A percentile compares a stretch with the other conserved stretches of the same genome.
These are phyloP conservation scores for Labroides dimidiatus DNA, from an alignment of 2,797 vertebrate genomes.

Conservation along the genomic window DNA sequence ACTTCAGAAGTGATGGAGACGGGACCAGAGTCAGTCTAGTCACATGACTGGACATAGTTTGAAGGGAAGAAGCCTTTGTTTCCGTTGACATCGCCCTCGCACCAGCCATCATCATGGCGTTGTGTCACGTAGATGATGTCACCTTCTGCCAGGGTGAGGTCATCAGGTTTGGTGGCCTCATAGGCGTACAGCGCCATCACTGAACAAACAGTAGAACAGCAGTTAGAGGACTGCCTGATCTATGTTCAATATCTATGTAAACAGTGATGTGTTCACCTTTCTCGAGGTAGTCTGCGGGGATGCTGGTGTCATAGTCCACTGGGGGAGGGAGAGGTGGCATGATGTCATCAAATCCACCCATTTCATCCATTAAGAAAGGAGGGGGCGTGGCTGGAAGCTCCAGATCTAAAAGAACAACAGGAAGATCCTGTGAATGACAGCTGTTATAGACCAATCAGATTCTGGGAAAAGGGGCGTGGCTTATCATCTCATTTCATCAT, in stretches of 20 bases:
- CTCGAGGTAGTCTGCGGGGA: constrained; percentile 71
- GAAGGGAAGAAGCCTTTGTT: constrained; percentile 79
- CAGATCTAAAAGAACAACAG: constrained; percentile 66
- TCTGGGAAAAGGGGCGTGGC: background rate
- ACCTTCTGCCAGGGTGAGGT: constrained; percentile 72
- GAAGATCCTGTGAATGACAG: constrained; percentile 19
- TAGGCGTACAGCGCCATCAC: constrained; percentile 82
- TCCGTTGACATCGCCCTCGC: constrained; percentile 69
- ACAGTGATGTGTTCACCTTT: constrained; percentile 76
- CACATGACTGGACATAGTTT: constrained; percentile 75
- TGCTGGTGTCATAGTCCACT: constrained; percentile 67
- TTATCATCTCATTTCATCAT: no score
- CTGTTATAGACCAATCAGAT: background rate
- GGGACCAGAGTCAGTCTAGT: constrained; percentile 26
- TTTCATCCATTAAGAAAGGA: constrained; percentile 54
- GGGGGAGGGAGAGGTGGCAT: constrained; percentile 78
- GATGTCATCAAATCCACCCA: constrained; percentile 58
- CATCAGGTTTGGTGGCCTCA: constrained; percentile 60
- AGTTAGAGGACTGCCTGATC: background rate
- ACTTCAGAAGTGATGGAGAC: background rate
- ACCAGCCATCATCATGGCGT: constrained; percentile 81
- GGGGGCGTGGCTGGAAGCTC: constrained; percentile 73
- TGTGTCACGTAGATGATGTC: constrained; percentile 77
- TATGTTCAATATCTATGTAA: no score
- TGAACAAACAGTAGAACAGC: constrained; percentile 51